Conservation (phyloP, 2,113 vertebrate species). For the Felis chaus region DNA sequence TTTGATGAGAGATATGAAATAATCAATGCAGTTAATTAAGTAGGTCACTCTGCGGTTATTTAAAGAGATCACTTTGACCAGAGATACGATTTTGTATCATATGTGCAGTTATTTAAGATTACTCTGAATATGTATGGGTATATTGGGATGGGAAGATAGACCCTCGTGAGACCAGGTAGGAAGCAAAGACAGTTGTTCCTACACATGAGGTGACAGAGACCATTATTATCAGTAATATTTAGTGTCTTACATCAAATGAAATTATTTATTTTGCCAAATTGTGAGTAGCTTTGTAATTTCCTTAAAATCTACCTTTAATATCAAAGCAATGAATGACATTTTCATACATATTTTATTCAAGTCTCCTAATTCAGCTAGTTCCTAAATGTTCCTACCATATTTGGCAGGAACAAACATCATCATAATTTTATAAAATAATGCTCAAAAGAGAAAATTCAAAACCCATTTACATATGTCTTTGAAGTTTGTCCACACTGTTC, state of each 20-base stretch:
- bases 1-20: background rate
- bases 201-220: background rate
- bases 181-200: background rate
- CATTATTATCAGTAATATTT: background rate
- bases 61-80: background rate
- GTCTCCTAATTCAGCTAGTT: background rate
- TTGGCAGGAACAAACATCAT: background rate
- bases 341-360: background rate
- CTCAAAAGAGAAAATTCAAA: slow-evolving; percentile 48
- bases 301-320: slow-evolving; percentile 23
- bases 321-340: background rate
- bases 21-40: background rate
- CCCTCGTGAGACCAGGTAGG: background rate
- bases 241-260: background rate
- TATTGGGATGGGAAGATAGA: background rate
- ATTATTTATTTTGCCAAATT: background rate
- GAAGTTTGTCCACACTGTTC: slow-evolving; percentile 55
- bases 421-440: slow-evolving; percentile 30
- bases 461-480: slow-evolving; percentile 59
- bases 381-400: background rate
- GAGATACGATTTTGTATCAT: background rate
- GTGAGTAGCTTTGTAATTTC: background rate
- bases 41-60: background rate
- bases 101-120: background rate
- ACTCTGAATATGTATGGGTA: background rate